phyloP scores from a whole-genome alignment of 2,888 invertebrate genomes.

The Ptycholaimellus sp. region DNA sequence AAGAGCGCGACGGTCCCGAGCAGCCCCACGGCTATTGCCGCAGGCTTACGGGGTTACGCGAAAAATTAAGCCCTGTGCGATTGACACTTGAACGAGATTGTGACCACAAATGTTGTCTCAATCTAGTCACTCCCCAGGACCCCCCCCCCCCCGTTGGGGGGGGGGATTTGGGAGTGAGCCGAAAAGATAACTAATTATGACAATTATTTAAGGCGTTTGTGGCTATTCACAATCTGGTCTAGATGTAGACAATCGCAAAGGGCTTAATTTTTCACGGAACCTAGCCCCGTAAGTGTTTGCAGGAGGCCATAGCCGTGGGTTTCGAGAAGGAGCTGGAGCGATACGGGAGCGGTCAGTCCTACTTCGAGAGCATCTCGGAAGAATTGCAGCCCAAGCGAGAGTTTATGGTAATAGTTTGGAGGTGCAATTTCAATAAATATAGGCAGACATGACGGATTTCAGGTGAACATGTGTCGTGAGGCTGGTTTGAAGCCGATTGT shows the following conservation, averaged over 20 bases:
- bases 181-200: too few relatives aligned
- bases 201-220: too few relatives aligned
- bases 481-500: constrained; percentile 67
- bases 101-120: too few relatives aligned
- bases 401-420: constrained; percentile 36
- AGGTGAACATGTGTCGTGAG: constrained; percentile 46
- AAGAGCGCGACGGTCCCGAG: constrained; percentile 58
- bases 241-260: too few relatives aligned
- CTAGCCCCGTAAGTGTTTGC: constrained; percentile 13
- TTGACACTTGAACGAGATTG: too few relatives aligned
- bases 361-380: constrained; percentile 49
- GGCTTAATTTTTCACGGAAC: too few relatives aligned
- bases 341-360: constrained; percentile 48
- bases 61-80: too few relatives aligned
- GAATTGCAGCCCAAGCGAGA: constrained; percentile 56
- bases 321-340: constrained; percentile 58
- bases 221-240: too few relatives aligned
- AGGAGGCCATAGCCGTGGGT: constrained; percentile 71
- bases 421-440: constrained; percentile 17
- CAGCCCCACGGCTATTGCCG: constrained; percentile 67
- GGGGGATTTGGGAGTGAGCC: too few relatives aligned
- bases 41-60: too few relatives aligned
- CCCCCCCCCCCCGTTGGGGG: too few relatives aligned
- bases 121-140: too few relatives aligned
- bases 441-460: constrained; percentile 8